Percentiles rank a stretch among this genome's conserved stretches.
Evolutionary conservation across 1,140 invertebrate species (phyloP).

Genomic region (Monomorium pharaonis): DNA sequence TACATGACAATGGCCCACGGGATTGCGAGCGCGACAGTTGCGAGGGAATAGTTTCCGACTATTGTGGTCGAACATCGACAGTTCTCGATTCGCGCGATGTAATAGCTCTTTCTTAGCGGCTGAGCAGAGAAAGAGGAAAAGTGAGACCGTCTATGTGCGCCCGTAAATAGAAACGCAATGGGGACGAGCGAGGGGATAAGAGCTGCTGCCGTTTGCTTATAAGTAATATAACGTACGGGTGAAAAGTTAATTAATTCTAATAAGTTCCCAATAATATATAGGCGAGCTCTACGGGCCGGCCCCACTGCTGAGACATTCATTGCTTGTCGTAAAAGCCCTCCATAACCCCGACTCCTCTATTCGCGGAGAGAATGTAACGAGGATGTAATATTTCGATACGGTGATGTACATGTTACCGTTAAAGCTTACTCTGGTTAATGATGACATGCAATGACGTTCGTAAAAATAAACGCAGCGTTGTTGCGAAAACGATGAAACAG

Average conservation of each 20-base stretch:
- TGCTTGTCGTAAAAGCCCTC: conserved; percentile 69
- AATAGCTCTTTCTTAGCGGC: neutral
- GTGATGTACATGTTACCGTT: conserved; percentile 43
- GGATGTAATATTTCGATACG: conserved; percentile 58
- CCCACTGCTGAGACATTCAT: conserved; percentile 60
- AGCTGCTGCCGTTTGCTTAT: conserved; percentile 23
- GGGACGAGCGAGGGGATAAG: neutral
- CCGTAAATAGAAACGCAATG: conserved; percentile 10
- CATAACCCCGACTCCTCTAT: neutral
- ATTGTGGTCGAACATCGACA: conserved; percentile 30
- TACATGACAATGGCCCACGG: conserved; percentile 40
- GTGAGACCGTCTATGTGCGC: neutral
- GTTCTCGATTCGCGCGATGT: conserved; percentile 23
- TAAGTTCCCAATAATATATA: conserved; percentile 74
- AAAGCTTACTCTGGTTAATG: conserved; percentile 46
- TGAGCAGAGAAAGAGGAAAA: neutral
- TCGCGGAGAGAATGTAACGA: conserved; percentile 60
- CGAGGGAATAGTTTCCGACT: conserved; percentile 27
- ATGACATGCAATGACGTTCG: conserved; percentile 15
- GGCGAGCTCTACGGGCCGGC: conserved; percentile 39
- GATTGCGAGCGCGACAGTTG: conserved; percentile 31
- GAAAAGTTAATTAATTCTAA: conserved; percentile 80
- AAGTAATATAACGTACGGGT: conserved; percentile 56
- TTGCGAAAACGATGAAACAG: neutral
- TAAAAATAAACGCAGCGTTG: neutral